Base-by-base conservation (phyloP, 1,140 invertebrate species). In the Leptinotarsa lineolata region DNA sequence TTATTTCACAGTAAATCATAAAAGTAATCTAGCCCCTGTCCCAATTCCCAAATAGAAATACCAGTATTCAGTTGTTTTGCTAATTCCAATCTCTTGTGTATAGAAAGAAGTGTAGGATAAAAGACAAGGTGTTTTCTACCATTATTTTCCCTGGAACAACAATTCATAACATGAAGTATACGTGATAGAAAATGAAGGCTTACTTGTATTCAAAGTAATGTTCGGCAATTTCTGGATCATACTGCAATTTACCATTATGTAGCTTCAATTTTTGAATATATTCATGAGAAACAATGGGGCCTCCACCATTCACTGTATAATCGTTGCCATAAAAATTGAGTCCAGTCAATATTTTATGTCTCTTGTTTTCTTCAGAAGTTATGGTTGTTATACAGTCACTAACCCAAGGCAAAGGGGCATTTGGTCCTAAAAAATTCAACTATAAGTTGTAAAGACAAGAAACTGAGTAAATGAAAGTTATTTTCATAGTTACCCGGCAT, bases 291-390 rank as follows among this genome's bases (percentile, higher is more conserved):
- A 97, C 83, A 77, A 97, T 92, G 2, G 95, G 90, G 44, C 91
- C 91, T 6, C 91, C 91, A 20, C 92, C 93, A 76, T 91, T 90
- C 1, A 90, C 87, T 1, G 91, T 92, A 81, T 94, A 97, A 79
- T 94, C 92, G 83, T 95, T 93, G 8, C 97, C 96, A 87, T 98
- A 98, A 85, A 97, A 96, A 86, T 98, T 98, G 2, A 98, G 81
- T 6, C 97, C 97, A 72, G 97, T 82, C 44, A 97, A 86, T 68
- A 98, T 93, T 86, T 97, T 95, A 6, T 85, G 80, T 68, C 94
- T 86, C 77, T 90, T 90, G 20, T 86, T 84, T 60, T 90, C 88
- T 72, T 88, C 85, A 6, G 92, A 90, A 21, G 90, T 88, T 74
- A 97, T 85, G 65, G 87, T 87, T 81, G 93, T 89, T 3, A 98